A percentile compares a stretch with the other conserved stretches of the same genome.
Conservation (phyloP, 2,797 vertebrate species). For the Macropodus opercularis region DNA sequence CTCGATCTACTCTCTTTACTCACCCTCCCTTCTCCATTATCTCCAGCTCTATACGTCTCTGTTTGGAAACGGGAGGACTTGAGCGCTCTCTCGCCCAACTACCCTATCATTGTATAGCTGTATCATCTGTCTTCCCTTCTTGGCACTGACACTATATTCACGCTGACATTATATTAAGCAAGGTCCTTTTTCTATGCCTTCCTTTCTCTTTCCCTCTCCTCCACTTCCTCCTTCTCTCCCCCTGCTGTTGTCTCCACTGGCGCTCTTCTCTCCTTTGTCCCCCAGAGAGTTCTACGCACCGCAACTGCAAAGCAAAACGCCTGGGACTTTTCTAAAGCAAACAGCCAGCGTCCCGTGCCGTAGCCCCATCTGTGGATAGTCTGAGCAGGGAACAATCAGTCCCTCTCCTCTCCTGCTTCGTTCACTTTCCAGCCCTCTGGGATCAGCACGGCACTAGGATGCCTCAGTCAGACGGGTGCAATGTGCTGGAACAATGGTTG, state of each 20-base stretch:
- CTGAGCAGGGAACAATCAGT: conserved; percentile 77
- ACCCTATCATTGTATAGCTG: conserved; percentile 72
- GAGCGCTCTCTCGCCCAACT: conserved; percentile 67
- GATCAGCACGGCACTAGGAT: conserved; percentile 64
- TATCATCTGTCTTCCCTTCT: conserved; percentile 77
- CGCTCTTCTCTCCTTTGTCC: conserved; percentile 64
- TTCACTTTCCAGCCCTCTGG: conserved; percentile 66
- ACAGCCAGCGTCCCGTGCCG: conserved; percentile 74
- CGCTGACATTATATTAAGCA: conserved; percentile 76
- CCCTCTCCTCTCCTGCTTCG: conserved; percentile 68
- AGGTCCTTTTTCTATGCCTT: conserved; percentile 57
- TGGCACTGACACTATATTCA: conserved; percentile 76
- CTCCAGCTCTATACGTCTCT: conserved; percentile 73
- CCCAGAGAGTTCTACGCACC: conserved; percentile 68
- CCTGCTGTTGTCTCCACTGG: conserved; percentile 69
- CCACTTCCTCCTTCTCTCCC: conserved; percentile 42
- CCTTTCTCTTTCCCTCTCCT: conserved; percentile 41
- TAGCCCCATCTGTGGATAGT: conserved; percentile 78
- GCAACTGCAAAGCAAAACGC: conserved; percentile 72
- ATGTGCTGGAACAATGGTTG: conserved; percentile 78
- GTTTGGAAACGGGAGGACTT: conserved; percentile 72
- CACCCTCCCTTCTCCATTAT: conserved; percentile 73
- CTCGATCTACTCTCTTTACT: conserved; percentile 61
- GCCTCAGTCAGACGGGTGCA: conserved; percentile 76
- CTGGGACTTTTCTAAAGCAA: conserved; percentile 79